Percentiles rank a stretch among this genome's conserved stretches.
phyloP scores from a whole-genome alignment of 2,113 vertebrate genomes.

The Neopipo cinnamomea region DNA sequence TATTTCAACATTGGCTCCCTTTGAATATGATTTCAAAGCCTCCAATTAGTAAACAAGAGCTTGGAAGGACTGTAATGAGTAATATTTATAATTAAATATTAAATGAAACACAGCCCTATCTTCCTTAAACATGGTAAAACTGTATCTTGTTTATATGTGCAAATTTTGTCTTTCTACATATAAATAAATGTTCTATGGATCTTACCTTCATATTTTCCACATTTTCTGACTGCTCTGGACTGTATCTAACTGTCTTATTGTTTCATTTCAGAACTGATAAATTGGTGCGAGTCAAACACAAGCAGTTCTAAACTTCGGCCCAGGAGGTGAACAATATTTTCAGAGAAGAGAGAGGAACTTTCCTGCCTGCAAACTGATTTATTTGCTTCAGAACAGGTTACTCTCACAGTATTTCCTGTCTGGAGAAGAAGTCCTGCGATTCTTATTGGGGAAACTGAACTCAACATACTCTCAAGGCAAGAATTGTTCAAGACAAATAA shows the following conservation, averaged over 20 bases:
- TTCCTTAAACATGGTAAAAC: not conserved
- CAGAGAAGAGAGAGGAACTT: not conserved
- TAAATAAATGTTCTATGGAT: not conserved
- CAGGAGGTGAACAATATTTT: not conserved
- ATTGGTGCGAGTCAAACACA: not conserved
- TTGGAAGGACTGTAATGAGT: not conserved
- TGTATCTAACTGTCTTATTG: not conserved
- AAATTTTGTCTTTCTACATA: not conserved
- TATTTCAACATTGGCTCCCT: not conserved
- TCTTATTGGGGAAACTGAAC: not conserved
- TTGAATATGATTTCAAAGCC: not conserved
- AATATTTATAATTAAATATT: not conserved
- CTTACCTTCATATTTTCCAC: not conserved
- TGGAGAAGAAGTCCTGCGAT: not conserved
- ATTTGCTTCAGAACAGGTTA: not conserved
- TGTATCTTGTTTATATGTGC: not conserved
- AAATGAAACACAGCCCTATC: not conserved
- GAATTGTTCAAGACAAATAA: conserved; percentile 21
- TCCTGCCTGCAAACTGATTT: not conserved
- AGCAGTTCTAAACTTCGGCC: not conserved
- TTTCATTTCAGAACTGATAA: not conserved
- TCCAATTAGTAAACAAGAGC: not conserved
- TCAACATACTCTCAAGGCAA: not conserved
- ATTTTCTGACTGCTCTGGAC: not conserved
- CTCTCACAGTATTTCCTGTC: not conserved